Conservation (phyloP, 1,140 invertebrate genomes). For the Drosophila orena region DNA sequence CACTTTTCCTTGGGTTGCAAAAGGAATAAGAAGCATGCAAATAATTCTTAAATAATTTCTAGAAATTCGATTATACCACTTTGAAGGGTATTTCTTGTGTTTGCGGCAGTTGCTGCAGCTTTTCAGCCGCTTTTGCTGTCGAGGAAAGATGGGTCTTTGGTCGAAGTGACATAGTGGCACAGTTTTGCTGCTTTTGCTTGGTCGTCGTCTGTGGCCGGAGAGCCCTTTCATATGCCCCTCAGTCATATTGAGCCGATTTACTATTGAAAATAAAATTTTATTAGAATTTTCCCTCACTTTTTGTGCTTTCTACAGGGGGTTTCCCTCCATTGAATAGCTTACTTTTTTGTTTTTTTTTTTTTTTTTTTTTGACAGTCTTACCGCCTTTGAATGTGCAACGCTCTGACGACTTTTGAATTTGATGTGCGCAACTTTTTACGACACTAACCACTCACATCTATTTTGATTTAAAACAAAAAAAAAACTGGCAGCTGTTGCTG, state of each 20-base stretch:
- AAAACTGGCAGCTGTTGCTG: conserved; percentile 32
- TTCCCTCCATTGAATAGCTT: conserved; percentile 27
- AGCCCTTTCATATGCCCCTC: conserved; percentile 53
- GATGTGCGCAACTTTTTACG: conserved; percentile 68
- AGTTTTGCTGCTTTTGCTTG: conserved; percentile 44
- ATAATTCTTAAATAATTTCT: too few relatives aligned
- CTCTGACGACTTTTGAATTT: conserved; percentile 74
- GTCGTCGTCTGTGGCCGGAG: conserved; percentile 22
- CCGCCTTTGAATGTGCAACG: conserved; percentile 56
- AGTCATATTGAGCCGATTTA: conserved; percentile 78
- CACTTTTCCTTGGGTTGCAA: too few relatives aligned
- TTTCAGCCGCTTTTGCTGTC: conserved; percentile 21
- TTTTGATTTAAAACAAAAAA: conserved; percentile 33
- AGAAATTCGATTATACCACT: too few relatives aligned
- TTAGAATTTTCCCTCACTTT: conserved; percentile 63
- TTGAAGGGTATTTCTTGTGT: conserved; percentile 15
- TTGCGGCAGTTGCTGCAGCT: conserved; percentile 9
- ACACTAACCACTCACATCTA: background rate
- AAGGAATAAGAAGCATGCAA: too few relatives aligned
- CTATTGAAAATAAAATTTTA: conserved; percentile 83
- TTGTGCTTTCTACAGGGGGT: conserved; percentile 7
- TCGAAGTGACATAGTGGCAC: conserved; percentile 70
- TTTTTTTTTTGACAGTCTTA: conserved; percentile 16
- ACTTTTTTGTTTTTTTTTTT: conserved; percentile 19
- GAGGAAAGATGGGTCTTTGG: conserved; percentile 37